phyloP scores from a whole-genome alignment of 2,113 vertebrate species.

The Cyanistes caeruleus region DNA sequence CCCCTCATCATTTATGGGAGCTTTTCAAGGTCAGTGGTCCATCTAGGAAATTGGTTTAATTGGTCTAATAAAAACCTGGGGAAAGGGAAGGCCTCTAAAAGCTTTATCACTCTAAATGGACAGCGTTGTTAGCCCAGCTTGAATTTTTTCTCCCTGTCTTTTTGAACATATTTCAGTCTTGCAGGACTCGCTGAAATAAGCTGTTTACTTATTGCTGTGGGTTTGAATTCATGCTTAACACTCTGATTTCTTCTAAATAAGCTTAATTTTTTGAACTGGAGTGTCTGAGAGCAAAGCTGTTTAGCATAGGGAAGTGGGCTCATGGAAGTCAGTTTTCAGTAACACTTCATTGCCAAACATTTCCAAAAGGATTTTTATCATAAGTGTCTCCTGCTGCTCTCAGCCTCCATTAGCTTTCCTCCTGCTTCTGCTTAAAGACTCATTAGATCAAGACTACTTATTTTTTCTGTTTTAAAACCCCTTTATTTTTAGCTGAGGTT shows the following conservation, averaged over 20 bases:
- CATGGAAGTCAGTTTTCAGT: background rate
- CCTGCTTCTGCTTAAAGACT: background rate
- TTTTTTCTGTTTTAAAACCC: background rate
- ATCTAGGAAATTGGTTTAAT: constrained; percentile 53
- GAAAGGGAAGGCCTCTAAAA: background rate
- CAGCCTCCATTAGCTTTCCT: background rate
- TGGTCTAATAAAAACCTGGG: background rate
- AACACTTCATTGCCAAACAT: background rate
- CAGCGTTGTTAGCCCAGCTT: background rate
- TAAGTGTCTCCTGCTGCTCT: background rate
- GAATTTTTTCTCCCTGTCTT: background rate
- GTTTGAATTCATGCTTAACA: background rate
- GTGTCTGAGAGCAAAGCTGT: background rate
- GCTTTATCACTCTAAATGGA: background rate
- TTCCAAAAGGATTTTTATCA: background rate
- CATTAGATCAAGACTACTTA: background rate
- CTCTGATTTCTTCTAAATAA: background rate
- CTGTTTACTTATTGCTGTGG: background rate
- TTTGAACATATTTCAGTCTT: background rate
- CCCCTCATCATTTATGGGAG: background rate
- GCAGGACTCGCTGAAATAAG: background rate
- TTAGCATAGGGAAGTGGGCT: background rate
- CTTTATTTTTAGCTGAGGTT: background rate
- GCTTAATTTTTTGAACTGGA: background rate
- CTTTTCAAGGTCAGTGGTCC: constrained; percentile 39